Evolutionary conservation across 2,797 vertebrate genomes (phyloP).

Genomic region (Odontamblyopus lacepedii): DNA sequence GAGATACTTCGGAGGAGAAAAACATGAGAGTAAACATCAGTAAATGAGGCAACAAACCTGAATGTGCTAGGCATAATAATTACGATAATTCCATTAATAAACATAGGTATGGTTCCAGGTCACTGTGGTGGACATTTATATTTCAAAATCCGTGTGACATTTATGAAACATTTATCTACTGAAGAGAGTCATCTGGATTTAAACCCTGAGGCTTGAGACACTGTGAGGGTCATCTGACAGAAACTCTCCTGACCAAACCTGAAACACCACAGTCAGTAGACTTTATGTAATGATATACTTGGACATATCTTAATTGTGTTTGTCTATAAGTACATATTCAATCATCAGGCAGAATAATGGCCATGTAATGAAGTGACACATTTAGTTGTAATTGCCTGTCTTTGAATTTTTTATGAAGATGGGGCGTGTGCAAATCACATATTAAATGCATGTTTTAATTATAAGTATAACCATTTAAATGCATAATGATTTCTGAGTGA

Average conservation of each 20-base stretch:
- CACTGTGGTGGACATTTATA: background rate
- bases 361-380: background rate
- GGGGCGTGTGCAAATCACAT: background rate
- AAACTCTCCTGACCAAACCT: background rate
- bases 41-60: background rate
- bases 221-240: background rate
- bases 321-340: background rate
- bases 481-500: conserved; percentile 7
- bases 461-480: conserved; percentile 5
- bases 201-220: background rate
- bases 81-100: background rate
- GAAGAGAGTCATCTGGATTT: background rate
- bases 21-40: too few species aligned
- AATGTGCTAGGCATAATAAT: too few species aligned
- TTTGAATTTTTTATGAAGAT: background rate
- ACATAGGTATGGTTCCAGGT: too few species aligned
- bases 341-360: background rate
- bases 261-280: background rate
- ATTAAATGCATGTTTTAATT: background rate
- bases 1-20: too few species aligned
- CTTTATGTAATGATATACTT: background rate
- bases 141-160: conserved; percentile 3
- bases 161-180: conserved; percentile 11
- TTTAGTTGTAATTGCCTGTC: conserved; percentile 11
- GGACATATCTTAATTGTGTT: background rate